Percentiles rank a stretch among this genome's conserved stretches.
These are phyloP conservation scores for Helicoverpa zea DNA, from an alignment of 1,140 invertebrate genomes.

Conservation along the genomic window DNA sequence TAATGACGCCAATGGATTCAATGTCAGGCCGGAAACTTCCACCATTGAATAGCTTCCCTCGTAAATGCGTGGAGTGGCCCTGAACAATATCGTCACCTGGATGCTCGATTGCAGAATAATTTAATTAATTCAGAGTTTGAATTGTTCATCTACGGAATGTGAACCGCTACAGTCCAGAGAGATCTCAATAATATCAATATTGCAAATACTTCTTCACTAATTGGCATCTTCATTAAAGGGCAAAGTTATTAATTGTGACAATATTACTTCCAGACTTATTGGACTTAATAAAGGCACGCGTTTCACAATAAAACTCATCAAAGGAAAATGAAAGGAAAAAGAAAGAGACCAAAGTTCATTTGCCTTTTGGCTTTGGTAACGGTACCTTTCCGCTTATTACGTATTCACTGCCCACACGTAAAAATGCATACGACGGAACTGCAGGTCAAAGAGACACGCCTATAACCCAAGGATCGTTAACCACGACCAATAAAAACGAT, in stretches of 20 bases:
- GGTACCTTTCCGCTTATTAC: slow-evolving; percentile 34
- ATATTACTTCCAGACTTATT: background rate
- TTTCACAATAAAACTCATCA: slow-evolving; percentile 13
- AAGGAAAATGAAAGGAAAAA: slow-evolving; percentile 33
- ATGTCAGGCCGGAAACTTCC: slow-evolving; percentile 19
- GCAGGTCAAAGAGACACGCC: slow-evolving; percentile 9
- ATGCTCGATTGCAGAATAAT: background rate
- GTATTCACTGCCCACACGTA: slow-evolving; percentile 45
- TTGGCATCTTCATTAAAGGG: background rate
- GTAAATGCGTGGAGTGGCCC: background rate
- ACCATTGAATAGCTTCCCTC: background rate
- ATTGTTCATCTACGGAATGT: background rate
- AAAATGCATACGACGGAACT: slow-evolving; percentile 46
- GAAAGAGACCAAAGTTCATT: slow-evolving; percentile 42
- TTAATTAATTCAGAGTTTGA: background rate
- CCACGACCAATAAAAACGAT: slow-evolving; percentile 6
- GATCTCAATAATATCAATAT: background rate
- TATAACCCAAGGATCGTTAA: background rate
- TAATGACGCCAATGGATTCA: slow-evolving; percentile 23
- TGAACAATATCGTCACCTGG: slow-evolving; percentile 25
- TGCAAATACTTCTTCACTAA: background rate
- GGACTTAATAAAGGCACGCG: slow-evolving; percentile 4
- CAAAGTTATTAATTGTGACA: slow-evolving; percentile 5
- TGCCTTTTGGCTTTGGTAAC: slow-evolving; percentile 43
- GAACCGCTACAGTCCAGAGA: background rate